Base-by-base conservation (phyloP, 2,888 invertebrate genomes). In the Nephrotoma guestfalica region DNA sequence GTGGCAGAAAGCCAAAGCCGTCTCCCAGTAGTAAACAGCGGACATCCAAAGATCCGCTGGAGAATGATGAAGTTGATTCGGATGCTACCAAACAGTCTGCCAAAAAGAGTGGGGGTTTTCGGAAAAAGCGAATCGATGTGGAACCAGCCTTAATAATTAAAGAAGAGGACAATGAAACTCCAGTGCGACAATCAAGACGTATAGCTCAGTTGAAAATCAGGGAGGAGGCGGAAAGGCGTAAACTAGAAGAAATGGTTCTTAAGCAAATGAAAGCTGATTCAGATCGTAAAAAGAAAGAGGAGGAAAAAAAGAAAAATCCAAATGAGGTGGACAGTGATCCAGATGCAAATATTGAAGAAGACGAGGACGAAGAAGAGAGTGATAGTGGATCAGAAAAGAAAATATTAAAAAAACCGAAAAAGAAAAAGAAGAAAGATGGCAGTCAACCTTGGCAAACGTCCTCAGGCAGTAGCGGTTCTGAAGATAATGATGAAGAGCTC, bases 131-230 rank as follows among this genome's bases (percentile, higher is more conserved):
- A 30, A 71, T 9, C 0, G 87, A 87, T 40, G 9, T 83, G 6
- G 71, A 47, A 71, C 40, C 85, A 18, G 85, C 15, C 18, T 43
- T 85, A 30, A 45, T 85, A 6, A 90, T 90, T n/a, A 89, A 91
- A 40, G 90, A 91, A 3, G 89, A 88, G 0, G 90, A 91, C 18
- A 88, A 89, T 86, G 89, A 90, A 0, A 86, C 89, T 0, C 91
- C 91, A 0, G 95, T 97, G 4, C 92, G 97, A 6, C 96, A 96
- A 89, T 97, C 97, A 2, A 93, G 97, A 0, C 93, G 98, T 87
- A 96, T 98, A 88, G 97, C 97, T 0, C 97, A 97, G 90, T 93
- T 96, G 89, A 96, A 97, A 90, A 96, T 97, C 87, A 95, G 94
- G 88, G 97, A 97, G 89, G 96, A 97, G 90, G 96, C 96, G 0